phyloP scores from a whole-genome alignment of 2,113 vertebrate species.

The Dicerorhinus sumatrensis region DNA sequence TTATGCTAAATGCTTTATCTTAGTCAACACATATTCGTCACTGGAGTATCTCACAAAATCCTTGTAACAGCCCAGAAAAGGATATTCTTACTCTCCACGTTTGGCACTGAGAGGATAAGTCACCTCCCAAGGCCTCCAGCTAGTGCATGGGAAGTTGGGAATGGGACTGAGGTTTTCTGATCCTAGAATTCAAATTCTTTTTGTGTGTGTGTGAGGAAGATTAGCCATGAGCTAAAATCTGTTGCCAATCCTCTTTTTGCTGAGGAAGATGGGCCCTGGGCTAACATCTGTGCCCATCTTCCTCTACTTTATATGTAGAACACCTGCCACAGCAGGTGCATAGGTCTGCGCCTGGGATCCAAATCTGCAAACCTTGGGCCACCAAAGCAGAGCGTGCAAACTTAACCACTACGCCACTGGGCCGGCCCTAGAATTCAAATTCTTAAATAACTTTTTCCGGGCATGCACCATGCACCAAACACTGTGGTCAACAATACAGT shows the following conservation, averaged over 20 bases:
- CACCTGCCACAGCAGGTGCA: too few species aligned
- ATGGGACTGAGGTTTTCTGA: not conserved
- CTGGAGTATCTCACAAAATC: not conserved
- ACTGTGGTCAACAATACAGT: not conserved
- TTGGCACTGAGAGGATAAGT: not conserved
- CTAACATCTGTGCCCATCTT: too few species aligned
- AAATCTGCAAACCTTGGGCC: too few species aligned
- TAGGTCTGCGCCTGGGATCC: too few species aligned
- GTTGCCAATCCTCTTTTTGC: too few species aligned
- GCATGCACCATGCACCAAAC: not conserved
- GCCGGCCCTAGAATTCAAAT: not conserved
- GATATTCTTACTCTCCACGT: not conserved
- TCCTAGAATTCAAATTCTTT: not conserved
- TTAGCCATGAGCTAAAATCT: too few species aligned
- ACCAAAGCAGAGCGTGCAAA: too few species aligned
- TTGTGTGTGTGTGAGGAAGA: too few species aligned
- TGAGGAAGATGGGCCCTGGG: too few species aligned
- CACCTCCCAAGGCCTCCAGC: not conserved
- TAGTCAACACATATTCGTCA: not conserved
- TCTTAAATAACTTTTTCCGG: not conserved
- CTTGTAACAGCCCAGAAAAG: not conserved
- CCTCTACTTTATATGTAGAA: too few species aligned
- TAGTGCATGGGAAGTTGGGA: not conserved
- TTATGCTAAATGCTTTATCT: not conserved
- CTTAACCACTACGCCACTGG: too few species aligned